Evolutionary conservation across 2,888 invertebrate species (phyloP).

Genomic region (Petrolisthes cinctipes): DNA sequence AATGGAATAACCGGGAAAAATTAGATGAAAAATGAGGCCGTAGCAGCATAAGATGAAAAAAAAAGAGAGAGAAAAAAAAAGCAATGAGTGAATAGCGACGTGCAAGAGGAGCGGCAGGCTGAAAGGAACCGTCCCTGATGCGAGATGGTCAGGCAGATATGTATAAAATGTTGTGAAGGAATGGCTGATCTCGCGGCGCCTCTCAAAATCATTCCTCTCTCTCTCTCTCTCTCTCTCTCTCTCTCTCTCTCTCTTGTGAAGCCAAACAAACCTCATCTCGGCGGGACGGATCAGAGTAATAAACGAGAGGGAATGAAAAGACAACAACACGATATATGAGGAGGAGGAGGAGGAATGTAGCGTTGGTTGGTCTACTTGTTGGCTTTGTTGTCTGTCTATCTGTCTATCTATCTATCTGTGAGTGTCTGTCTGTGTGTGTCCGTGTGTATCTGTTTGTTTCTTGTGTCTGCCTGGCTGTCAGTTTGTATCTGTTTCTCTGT

Average conservation of each 20-base stretch:
- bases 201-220: neutral
- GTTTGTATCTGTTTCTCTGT: neutral
- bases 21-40: slow-evolving; percentile 35
- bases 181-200: neutral
- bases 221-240: slow-evolving; percentile 18
- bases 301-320: no score
- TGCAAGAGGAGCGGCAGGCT: neutral
- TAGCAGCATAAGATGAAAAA: neutral
- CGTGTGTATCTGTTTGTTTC: neutral
- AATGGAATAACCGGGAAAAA: slow-evolving; percentile 32
- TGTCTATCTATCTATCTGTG: no score
- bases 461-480: neutral
- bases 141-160: neutral
- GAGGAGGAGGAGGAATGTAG: no score
- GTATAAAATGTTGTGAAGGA: neutral
- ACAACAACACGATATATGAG: no score
- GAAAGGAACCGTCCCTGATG: neutral
- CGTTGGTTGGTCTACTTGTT: no score
- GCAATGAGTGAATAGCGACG: slow-evolving; percentile 12
- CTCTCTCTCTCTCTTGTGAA: slow-evolving; percentile 15
- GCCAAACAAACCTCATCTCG: no score
- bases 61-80: slow-evolving; percentile 17
- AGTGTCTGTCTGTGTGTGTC: neutral
- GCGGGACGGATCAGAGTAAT: no score
- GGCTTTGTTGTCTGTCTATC: neutral